A percentile compares a stretch with the other conserved stretches of the same genome.
phyloP scores from a whole-genome alignment of 2,113 vertebrate species.

The Willisornis vidua region DNA sequence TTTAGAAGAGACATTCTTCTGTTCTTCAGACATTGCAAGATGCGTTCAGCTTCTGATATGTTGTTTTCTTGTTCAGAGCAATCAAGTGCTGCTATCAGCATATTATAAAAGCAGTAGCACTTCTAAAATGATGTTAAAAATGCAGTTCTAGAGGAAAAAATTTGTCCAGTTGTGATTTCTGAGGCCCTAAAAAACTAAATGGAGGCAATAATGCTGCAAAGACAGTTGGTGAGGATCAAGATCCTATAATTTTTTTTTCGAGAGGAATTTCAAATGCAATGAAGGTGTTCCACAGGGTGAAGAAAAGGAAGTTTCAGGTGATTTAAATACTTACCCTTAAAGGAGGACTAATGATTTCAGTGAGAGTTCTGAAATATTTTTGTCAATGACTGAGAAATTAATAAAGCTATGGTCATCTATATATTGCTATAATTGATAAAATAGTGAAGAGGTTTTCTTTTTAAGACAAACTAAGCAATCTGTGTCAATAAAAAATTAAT shows the following conservation, averaged over 20 bases:
- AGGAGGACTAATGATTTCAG: not conserved
- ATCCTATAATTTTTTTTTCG: not conserved
- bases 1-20: not conserved
- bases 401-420: not conserved
- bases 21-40: not conserved
- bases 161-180: not conserved
- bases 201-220: not conserved
- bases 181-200: not conserved
- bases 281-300: accelerated
- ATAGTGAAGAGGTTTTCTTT: not conserved
- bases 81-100: not conserved
- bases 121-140: not conserved
- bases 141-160: not conserved
- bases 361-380: not conserved
- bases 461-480: not conserved
- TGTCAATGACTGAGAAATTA: not conserved
- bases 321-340: not conserved
- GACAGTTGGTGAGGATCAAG: not conserved
- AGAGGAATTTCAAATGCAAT: not conserved
- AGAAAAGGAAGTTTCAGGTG: not conserved
- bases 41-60: accelerated
- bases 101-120: not conserved
- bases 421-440: not conserved
- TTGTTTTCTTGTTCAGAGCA: not conserved
- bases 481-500: not conserved